phyloP scores from a whole-genome alignment of 2,797 vertebrate genomes.

The Lacerta bilineata region DNA sequence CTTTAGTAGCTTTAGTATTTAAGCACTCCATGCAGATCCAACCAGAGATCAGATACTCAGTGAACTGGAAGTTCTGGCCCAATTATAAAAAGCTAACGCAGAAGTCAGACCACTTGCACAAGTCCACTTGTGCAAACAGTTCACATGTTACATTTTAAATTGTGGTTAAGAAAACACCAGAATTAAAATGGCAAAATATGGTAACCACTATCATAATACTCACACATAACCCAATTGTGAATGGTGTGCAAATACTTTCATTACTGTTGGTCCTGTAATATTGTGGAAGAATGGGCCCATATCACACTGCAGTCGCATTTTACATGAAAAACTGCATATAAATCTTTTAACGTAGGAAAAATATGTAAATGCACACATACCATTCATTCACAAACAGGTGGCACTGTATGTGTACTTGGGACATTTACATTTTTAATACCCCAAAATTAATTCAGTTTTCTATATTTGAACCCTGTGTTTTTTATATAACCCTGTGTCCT shows the following conservation, averaged over 20 bases:
- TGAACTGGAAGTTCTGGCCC: background rate
- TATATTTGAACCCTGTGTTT: background rate
- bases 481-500: too few species aligned
- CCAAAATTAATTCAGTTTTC: background rate
- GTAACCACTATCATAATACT: background rate
- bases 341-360: background rate
- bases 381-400: background rate
- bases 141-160: background rate
- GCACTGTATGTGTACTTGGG: background rate
- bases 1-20: slow-evolving; percentile 3
- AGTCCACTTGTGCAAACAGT: background rate
- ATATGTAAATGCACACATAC: background rate
- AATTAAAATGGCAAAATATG: background rate
- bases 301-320: background rate
- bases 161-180: background rate
- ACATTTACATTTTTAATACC: background rate
- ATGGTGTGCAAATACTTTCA: background rate
- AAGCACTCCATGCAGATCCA: background rate
- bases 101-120: background rate
- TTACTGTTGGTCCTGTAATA: background rate
- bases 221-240: background rate
- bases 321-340: background rate
- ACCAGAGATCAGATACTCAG: background rate
- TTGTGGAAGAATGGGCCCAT: background rate
- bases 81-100: background rate